Conservation (phyloP, 2,113 vertebrate species). For the Hoplias malabaricus region DNA sequence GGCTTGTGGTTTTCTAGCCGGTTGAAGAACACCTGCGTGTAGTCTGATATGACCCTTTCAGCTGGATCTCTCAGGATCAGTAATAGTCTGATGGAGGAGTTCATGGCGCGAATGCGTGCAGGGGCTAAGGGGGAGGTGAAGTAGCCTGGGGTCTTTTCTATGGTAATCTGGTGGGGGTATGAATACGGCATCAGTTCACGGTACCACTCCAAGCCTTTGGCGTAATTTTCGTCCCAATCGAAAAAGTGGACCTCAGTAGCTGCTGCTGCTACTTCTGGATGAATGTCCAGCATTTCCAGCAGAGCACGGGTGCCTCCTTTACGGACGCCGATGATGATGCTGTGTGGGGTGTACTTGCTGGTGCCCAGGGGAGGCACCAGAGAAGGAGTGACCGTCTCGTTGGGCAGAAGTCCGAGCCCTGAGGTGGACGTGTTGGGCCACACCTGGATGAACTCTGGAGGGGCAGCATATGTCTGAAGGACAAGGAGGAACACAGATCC, state of each 20-base stretch:
- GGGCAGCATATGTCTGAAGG: constrained; percentile 72
- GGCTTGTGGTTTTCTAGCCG: constrained; percentile 90
- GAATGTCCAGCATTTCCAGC: constrained; percentile 91
- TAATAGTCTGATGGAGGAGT: constrained; percentile 88
- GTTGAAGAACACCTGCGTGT: constrained; percentile 94
- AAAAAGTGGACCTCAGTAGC: constrained; percentile 94
- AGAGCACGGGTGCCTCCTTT: constrained; percentile 90
- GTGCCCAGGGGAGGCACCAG: constrained; percentile 81
- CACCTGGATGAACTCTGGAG: constrained; percentile 61
- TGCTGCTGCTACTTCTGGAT: constrained; percentile 87
- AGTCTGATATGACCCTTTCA: constrained; percentile 90
- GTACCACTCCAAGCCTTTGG: constrained; percentile 90
- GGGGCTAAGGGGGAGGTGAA: constrained; percentile 88
- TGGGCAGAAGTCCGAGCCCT: constrained; percentile 67
- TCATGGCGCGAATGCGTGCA: constrained; percentile 87
- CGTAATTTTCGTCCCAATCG: constrained; percentile 93
- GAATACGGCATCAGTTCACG: constrained; percentile 89
- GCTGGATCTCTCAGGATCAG: constrained; percentile 89
- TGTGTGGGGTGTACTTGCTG: constrained; percentile 81
- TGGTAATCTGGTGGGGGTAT: constrained; percentile 87
- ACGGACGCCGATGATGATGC: constrained; percentile 90
- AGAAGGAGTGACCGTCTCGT: constrained; percentile 71
- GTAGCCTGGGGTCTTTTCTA: constrained; percentile 93
- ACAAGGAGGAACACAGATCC: constrained; percentile 80
- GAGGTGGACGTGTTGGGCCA: constrained; percentile 64